Percentiles rank a stretch among this genome's conserved stretches.
Evolutionary conservation across 2,113 vertebrate species (phyloP).

Genomic region (Thymallus thymallus): DNA sequence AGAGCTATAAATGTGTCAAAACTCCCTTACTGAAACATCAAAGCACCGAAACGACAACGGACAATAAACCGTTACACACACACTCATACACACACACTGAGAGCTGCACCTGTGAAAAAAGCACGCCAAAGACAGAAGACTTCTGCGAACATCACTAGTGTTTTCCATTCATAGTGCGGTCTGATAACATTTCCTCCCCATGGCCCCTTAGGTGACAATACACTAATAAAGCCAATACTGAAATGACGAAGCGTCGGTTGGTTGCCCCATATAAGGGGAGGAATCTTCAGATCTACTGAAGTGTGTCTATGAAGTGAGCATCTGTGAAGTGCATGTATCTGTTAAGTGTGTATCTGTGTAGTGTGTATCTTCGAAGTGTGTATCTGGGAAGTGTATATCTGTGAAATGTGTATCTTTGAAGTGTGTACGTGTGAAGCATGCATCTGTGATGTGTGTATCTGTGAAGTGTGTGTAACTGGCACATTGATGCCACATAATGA

Average conservation of each 20-base stretch:
- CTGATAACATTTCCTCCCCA: too few relatives aligned
- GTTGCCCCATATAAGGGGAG: background rate
- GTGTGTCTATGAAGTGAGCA: background rate
- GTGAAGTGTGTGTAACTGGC: background rate
- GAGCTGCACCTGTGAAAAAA: background rate
- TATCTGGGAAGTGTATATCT: too few relatives aligned
- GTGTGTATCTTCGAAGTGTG: too few relatives aligned
- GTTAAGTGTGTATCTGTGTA: too few relatives aligned
- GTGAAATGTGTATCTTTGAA: too few relatives aligned
- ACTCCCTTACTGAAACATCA: conserved; percentile 6
- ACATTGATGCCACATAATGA: background rate
- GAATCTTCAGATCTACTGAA: background rate
- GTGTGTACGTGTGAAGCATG: background rate
- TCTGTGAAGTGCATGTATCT: too few relatives aligned
- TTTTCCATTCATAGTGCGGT: too few relatives aligned
- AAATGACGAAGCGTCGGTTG: background rate
- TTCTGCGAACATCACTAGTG: too few relatives aligned
- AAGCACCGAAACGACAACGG: conserved; percentile 14
- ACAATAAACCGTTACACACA: background rate
- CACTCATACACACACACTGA: background rate
- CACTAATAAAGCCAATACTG: background rate
- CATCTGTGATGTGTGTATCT: background rate
- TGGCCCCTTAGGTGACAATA: background rate
- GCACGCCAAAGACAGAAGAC: too few relatives aligned
- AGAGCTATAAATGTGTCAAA: conserved; percentile 1